Conservation (phyloP, 2,888 invertebrate genomes). For the Hypercompe scribonia region DNA sequence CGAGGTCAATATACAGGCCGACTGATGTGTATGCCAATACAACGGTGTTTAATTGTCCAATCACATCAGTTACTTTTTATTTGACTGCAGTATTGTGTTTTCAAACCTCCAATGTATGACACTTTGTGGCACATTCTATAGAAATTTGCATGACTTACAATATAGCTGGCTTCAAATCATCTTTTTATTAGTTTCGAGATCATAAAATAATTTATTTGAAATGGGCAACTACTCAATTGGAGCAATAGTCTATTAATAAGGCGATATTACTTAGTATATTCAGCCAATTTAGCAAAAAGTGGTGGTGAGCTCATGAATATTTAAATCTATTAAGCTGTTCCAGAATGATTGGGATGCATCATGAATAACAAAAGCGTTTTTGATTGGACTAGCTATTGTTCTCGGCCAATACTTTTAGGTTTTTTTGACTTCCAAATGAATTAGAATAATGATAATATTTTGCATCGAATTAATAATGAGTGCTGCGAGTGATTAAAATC, state of each 20-base stretch:
- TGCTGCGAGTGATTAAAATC: too few relatives aligned
- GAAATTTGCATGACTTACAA: too few relatives aligned
- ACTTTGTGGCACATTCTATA: too few relatives aligned
- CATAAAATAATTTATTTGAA: too few relatives aligned
- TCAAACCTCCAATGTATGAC: too few relatives aligned
- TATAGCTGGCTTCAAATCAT: neutral
- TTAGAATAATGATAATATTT: neutral
- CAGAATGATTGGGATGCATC: neutral
- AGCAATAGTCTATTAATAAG: neutral
- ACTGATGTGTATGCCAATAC: neutral
- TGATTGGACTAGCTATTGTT: neutral
- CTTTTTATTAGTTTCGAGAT: neutral
- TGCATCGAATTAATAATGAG: too few relatives aligned
- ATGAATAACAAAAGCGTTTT: neutral
- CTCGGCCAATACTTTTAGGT: neutral
- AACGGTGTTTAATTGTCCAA: neutral
- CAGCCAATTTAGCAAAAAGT: neutral
- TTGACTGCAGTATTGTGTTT: neutral
- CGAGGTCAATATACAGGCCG: slow-evolving; percentile 19
- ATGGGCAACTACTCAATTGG: neutral
- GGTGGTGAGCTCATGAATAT: neutral
- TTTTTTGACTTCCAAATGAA: neutral
- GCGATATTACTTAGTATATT: neutral
- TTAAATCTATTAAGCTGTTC: neutral
- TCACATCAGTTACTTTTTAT: neutral